Base-by-base conservation (phyloP, 2,113 vertebrate species). In the Rhadina sibilatrix region DNA sequence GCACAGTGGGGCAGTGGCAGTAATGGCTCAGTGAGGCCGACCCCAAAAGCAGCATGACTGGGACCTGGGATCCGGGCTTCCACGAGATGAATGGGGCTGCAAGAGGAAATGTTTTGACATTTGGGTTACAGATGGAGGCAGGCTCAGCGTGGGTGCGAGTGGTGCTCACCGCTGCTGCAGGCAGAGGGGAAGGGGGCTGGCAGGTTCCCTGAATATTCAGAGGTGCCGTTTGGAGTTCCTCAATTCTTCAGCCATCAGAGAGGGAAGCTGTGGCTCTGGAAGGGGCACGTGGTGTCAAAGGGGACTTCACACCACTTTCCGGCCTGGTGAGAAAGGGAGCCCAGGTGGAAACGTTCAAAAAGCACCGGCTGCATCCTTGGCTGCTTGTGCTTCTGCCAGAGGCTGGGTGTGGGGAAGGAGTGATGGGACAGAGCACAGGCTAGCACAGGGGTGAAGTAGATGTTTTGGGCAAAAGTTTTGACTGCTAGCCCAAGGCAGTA, bases 201-300 rank as follows among this genome's bases (percentile, higher is more conserved):
- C 83, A 96, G 94, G 95, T 96, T 97, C 96, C 96, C 93, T 93
- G 95, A 93, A 89, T 89, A 92, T 95, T 96, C 6, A 1, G 83
- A 9, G 3, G 86, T 82, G 80, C 94, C 24, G 90, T 89, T 96
- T 96, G 96, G 96, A 97, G 96, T 97, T 97, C 96, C 96, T 95
- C 96, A 96, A 97, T 95, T 96, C 88, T 95, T 92, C 8, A 1
- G 92, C 94, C 89, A 83, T 91, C 81, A 14, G 65, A 96, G 94
- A 95, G 87, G 94, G 96, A 97, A 97, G 96, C 96, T 97, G 96
- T 91, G 96, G 96, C 89, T 96, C 94, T 96, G 95, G 96, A 96
- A 94, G 86, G 91, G 89, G 89, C 91, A 61, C 27, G 94, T 95
- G 96, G 92, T 96, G 72, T 93, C 33, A 6, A 68, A 96, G 94